Percentiles rank a stretch among this genome's conserved stretches.
phyloP scores from a whole-genome alignment of 2,113 vertebrate species.

The Rhynchomys soricoides region DNA sequence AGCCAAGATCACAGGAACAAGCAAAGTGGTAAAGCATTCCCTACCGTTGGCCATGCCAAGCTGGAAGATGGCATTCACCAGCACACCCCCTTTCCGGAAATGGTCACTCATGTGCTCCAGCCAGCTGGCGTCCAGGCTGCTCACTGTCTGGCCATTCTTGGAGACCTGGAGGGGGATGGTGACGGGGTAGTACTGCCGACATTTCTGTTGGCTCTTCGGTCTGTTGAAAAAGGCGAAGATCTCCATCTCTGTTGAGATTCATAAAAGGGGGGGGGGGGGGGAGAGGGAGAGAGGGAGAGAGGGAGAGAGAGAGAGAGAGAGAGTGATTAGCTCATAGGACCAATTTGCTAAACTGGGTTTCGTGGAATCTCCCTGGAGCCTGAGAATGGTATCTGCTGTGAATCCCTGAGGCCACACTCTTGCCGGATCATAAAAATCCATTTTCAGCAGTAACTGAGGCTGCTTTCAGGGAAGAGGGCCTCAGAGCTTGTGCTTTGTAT shows the following conservation, averaged over 20 bases:
- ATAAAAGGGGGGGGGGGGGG: background rate
- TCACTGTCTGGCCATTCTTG: constrained; percentile 89
- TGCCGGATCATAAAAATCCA: background rate
- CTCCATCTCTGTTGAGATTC: constrained; percentile 87
- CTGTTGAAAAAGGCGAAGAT: constrained; percentile 96
- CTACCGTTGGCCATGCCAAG: constrained; percentile 91
- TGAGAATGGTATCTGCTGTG: background rate
- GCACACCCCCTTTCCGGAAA: constrained; percentile 95
- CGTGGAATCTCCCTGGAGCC: background rate
- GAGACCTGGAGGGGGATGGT: constrained; percentile 95
- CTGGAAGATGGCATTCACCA: constrained; percentile 96
- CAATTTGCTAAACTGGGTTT: background rate
- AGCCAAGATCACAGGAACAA: constrained; percentile 29
- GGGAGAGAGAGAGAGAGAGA: background rate
- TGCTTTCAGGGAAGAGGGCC: background rate
- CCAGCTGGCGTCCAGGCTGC: constrained; percentile 95
- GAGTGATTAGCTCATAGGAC: background rate
- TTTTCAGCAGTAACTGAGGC: background rate
- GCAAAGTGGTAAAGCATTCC: constrained; percentile 71
- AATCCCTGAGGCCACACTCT: background rate
- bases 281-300: background rate
- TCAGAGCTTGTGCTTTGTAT: background rate
- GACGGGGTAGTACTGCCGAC: constrained; percentile 93
- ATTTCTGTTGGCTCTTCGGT: constrained; percentile 86
- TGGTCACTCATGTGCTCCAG: constrained; percentile 99